Base-by-base conservation (phyloP, 2,888 invertebrate species). In the Listrodromus nycthemerus region DNA sequence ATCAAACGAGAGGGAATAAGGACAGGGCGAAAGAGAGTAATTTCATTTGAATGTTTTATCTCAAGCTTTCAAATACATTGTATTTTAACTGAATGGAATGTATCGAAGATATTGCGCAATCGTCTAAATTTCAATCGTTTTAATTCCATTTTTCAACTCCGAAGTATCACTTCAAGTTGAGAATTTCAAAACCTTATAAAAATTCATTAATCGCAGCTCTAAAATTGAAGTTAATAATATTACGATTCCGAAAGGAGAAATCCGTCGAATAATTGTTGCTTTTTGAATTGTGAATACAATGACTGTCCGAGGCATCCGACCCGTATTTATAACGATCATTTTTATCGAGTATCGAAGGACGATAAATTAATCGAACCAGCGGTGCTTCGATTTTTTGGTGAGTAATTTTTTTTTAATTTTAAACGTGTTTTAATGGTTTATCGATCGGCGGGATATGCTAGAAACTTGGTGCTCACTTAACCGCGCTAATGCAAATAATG, bases 1-100 rank as follows among this genome's bases (percentile, higher is more conserved):
- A 58, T 71, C 66, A 69, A 79, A 83, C 48, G 80, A 80, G 81
- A 81, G 52, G 58, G 21, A 82, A 55, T 16, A 67, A 71, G 65
- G 50, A 82, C 24, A 79, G 16, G 27, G 24, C 37, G 61, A 79
- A 52, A 13, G 45, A 37, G 37, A 65, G 7, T 65, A 16, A 52
- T 50, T 10, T 21, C 33, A 33, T 33, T 10, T 21, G 48, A 19
- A 19, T 52, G 0, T 8, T 52, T 19, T 1, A 52, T n/a, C 19
- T 7, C 2, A 52, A 52, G 7, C 50, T 13, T 2, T 52, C 1
- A 8, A 19, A 19, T 52, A 19, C 19, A 45, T 52, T 8, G 5
- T 52, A 21, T 52, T 16, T 45, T 3, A 16, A 45, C 13, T 4
- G 4, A 45, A 16, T 45, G 5, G 13, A 45, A 45, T 45, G 41